These are phyloP conservation scores for Cartodere bifasciata DNA, from an alignment of 2,888 invertebrate genomes.

Conservation along the genomic window DNA sequence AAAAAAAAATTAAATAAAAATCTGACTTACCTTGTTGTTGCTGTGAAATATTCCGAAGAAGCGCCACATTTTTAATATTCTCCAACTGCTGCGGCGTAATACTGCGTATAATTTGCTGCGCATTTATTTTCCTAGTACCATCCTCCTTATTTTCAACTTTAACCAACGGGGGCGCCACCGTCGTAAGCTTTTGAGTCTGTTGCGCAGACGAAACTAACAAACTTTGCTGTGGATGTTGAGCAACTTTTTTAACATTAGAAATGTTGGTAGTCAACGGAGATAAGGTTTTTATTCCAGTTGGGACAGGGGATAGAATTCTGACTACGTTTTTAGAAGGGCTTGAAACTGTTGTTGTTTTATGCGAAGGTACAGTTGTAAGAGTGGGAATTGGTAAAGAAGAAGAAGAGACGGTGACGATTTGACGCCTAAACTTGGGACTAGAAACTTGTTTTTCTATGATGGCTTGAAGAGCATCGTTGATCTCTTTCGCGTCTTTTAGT, in stretches of 20 bases:
- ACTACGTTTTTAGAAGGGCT: conserved; percentile 27
- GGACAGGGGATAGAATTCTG: conserved; percentile 32
- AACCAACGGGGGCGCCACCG: no score
- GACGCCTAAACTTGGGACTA: conserved; percentile 28
- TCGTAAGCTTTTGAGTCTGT: no score
- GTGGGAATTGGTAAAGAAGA: no score
- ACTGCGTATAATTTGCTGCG: conserved; percentile 30
- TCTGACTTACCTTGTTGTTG: no score
- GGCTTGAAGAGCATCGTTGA: conserved; percentile 31
- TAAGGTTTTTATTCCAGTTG: conserved; percentile 26
- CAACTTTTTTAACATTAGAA: no score
- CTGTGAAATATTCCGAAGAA: conserved; percentile 23
- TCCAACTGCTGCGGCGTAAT: conserved; percentile 31
- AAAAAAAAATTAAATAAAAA: no score
- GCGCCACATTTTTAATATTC: conserved; percentile 32
- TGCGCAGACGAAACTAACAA: no score
- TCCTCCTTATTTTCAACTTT: no score
- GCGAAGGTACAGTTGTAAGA: no score
- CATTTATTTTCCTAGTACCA: no score
- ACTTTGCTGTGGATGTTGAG: no score
- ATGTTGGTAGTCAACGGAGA: no score
- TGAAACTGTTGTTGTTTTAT: conserved; percentile 13
- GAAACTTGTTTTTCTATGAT: conserved; percentile 28
- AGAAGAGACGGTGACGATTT: conserved; percentile 17
- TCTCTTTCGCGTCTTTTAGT: conserved; percentile 24